phyloP scores from a whole-genome alignment of 2,113 vertebrate genomes.

The Bufo gargarizans region DNA sequence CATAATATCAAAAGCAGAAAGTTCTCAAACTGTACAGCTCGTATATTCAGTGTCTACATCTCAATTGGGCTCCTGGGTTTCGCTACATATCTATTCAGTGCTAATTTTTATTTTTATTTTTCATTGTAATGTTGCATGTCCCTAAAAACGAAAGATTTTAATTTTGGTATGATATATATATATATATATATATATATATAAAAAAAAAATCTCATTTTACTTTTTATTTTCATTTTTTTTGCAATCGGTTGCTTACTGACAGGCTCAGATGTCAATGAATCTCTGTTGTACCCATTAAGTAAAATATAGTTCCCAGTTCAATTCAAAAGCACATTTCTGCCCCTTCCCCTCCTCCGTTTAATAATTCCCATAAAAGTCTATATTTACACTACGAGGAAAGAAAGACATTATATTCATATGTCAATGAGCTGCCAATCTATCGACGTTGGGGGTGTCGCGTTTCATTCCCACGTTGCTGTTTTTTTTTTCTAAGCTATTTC shows the following conservation, averaged over 20 bases:
- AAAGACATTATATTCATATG: slow-evolving; percentile 24
- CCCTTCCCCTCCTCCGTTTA: slow-evolving; percentile 58
- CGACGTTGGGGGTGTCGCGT: slow-evolving; percentile 68
- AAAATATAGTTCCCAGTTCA: slow-evolving; percentile 64
- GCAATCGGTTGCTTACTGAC: neutral
- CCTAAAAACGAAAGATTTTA: neutral
- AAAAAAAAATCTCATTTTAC: neutral
- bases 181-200: no score
- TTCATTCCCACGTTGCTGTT: slow-evolving; percentile 71
- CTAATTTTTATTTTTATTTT: neutral
- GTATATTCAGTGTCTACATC: neutral
- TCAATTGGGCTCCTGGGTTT: neutral
- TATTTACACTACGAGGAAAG: slow-evolving; percentile 62
- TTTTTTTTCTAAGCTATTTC: slow-evolving; percentile 76
- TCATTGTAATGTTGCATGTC: slow-evolving; percentile 10
- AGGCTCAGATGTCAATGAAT: slow-evolving; percentile 22
- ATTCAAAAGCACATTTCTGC: slow-evolving; percentile 78
- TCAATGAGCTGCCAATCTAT: slow-evolving; percentile 71
- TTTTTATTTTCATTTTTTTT: neutral
- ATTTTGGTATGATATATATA: neutral
- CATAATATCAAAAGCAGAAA: neutral
- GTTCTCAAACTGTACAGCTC: neutral
- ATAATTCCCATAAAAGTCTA: slow-evolving; percentile 63
- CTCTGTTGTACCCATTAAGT: neutral
- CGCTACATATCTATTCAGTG: neutral